These are phyloP conservation scores for Phymorhynchus buccinoides DNA, from an alignment of 1,140 invertebrate genomes.

Conservation along the genomic window DNA sequence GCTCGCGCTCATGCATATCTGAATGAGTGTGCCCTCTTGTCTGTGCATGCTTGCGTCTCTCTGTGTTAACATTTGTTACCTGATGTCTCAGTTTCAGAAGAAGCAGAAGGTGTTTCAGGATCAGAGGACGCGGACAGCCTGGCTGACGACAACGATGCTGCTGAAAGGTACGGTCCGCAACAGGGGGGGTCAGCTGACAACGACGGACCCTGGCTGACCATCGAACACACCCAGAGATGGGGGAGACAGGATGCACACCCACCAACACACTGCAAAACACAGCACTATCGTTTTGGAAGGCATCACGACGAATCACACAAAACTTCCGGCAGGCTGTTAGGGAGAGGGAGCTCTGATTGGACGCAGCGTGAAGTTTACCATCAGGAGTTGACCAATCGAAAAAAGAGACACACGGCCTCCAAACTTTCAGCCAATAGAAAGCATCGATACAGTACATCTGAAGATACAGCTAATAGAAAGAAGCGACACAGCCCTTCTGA, in stretches of 20 bases:
- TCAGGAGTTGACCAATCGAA: neutral
- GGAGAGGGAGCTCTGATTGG: neutral
- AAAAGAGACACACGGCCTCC: neutral
- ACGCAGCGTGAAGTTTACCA: neutral
- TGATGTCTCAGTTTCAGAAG: neutral
- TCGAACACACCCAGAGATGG: neutral
- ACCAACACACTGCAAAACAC: neutral
- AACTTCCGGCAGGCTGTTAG: neutral
- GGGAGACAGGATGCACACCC: neutral
- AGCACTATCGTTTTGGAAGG: neutral
- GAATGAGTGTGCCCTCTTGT: too few species aligned
- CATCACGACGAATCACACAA: neutral
- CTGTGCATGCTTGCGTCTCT: too few species aligned
- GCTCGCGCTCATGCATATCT: too few species aligned
- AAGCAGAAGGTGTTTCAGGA: neutral
- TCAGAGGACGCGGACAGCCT: neutral
- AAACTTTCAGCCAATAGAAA: too few species aligned
- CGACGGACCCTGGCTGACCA: neutral
- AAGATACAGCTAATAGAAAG: neutral
- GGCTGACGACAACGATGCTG: neutral
- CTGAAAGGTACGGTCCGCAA: neutral
- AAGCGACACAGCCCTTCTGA: neutral
- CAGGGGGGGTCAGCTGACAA: neutral
- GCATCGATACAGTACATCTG: too few species aligned
- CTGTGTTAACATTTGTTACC: too few species aligned